Conservation (phyloP, 2,797 vertebrate genomes). For the Premnoplex brunnescens region DNA sequence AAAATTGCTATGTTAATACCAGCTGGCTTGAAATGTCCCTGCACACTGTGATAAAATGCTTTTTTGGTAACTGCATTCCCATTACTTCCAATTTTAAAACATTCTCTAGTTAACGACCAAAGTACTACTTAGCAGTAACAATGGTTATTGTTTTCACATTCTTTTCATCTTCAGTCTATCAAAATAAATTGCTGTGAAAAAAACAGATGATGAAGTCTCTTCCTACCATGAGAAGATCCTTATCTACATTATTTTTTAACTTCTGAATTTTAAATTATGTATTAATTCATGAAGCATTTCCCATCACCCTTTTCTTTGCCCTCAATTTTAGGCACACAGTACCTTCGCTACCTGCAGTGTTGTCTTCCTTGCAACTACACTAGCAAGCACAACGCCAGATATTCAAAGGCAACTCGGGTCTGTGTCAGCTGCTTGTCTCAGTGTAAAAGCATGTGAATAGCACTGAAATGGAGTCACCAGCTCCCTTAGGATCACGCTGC, state of each 20-base stretch:
- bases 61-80: background rate
- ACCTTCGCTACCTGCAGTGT: background rate
- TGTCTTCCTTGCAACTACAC: background rate
- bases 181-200: background rate
- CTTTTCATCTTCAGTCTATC: background rate
- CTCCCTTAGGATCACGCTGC: background rate
- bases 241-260: background rate
- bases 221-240: background rate
- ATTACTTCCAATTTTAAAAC: background rate
- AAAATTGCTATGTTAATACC: background rate
- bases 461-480: background rate
- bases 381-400: background rate
- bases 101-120: background rate
- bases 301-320: background rate
- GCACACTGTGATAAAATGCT: background rate
- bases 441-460: background rate
- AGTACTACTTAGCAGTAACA: background rate
- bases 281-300: background rate
- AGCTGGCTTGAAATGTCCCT: background rate
- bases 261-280: background rate
- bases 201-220: background rate
- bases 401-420: fast-evolving
- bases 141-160: background rate
- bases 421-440: background rate
- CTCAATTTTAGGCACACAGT: background rate